Conservation (phyloP, 2,113 vertebrate species). For the Eulemur macaco region DNA sequence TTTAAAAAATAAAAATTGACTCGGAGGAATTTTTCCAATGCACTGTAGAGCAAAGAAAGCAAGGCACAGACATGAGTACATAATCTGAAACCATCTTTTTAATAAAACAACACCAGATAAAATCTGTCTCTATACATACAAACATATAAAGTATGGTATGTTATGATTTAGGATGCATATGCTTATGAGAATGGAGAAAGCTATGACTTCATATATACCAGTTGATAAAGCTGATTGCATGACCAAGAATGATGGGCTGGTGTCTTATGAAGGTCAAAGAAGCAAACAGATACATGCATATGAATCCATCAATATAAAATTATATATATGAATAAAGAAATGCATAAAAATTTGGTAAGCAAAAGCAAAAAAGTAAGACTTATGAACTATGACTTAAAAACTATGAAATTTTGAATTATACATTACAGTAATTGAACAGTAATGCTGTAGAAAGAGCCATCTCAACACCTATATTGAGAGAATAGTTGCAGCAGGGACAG, state of each 20-base stretch:
- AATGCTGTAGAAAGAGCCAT: neutral
- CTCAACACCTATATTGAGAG: neutral
- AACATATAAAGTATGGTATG: neutral
- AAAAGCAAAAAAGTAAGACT: neutral
- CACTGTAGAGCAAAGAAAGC: neutral
- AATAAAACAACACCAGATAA: slow-evolving; percentile 3
- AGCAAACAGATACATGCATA: neutral
- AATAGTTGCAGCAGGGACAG: neutral
- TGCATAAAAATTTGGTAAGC: neutral
- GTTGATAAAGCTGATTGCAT: neutral
- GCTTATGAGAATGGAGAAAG: neutral
- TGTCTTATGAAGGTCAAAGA: neutral
- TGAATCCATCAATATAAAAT: neutral
- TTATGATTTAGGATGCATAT: neutral
- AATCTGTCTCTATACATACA: neutral
- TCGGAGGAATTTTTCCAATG: neutral
- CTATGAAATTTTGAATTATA: neutral
- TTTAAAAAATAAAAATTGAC: neutral
- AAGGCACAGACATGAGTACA: neutral
- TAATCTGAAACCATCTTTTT: neutral
- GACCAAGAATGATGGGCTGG: neutral
- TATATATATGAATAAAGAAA: neutral
- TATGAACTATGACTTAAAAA: neutral
- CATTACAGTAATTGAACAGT: neutral
- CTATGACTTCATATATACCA: neutral